Evolutionary conservation across 2,888 invertebrate genomes (phyloP).

Genomic region (Zeuzera pyrina): DNA sequence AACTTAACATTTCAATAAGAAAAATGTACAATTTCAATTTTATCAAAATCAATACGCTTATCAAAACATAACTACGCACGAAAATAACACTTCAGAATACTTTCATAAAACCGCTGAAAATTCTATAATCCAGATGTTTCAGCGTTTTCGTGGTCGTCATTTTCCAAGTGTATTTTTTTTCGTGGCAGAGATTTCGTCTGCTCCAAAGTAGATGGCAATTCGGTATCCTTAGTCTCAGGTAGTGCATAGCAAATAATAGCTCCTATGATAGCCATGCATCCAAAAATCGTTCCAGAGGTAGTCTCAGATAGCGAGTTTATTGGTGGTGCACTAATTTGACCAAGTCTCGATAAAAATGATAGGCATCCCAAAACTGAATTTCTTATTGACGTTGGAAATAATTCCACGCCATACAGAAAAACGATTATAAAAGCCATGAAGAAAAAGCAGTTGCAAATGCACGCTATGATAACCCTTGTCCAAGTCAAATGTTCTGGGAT

Average conservation of each 20-base stretch:
- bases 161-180: not conserved
- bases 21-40: no score
- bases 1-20: no score
- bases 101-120: no score
- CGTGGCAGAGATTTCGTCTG: conserved; percentile 16
- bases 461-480: conserved; percentile 74
- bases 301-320: conserved; percentile 72
- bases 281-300: conserved; percentile 70
- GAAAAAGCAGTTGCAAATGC: conserved; percentile 82
- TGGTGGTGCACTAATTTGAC: conserved; percentile 85
- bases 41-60: no score
- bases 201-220: conserved; percentile 41
- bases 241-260: conserved; percentile 75
- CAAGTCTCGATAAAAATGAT: conserved; percentile 84
- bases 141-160: no score
- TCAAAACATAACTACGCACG: no score
- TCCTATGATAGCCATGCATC: conserved; percentile 75
- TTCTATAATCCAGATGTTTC: no score
- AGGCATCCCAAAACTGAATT: conserved; percentile 87
- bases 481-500: conserved; percentile 36
- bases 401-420: conserved; percentile 87
- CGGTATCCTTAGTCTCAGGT: conserved; percentile 69
- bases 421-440: conserved; percentile 86
- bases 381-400: conserved; percentile 88
- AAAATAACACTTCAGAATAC: no score